Base-by-base conservation (phyloP, 2,113 vertebrate species). In the Hippocampus barbouri region DNA sequence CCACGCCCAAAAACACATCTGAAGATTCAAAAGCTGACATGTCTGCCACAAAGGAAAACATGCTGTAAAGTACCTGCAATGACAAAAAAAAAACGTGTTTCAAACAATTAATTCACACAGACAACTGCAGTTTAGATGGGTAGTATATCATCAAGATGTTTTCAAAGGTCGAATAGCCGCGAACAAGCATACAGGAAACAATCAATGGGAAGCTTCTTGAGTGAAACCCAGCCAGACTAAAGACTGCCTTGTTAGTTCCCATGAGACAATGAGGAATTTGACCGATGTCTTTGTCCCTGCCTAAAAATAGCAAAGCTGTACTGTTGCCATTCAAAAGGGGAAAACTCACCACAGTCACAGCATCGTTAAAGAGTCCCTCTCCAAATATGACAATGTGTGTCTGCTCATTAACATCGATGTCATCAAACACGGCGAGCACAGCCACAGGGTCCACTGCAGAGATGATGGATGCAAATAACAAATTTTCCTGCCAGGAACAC, bases 311-410 rank as follows among this genome's bases (percentile, higher is more conserved):
- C 21, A 63, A 40, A 12, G 34, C 20, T 21, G 4, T 10, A 18
- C 14, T 16, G 25, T 21, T 11, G 56, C 56, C 16, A 59, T 15
- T 5, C 25, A 61, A 61, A 61, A 60, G 12, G 1, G 5, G 25
- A 1, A 66, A 23, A 93, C 95, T 95, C 89, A 98, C 96, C 94
- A 98, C 95, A 64, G 95, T 98, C 78, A 98, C 92, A 0, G 96
- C 96, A 65, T 98, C 96, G 15, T 96, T 98, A 86, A 97, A 92
- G 71, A 98, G 89, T 11, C 95, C 95, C 81, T 98, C 96, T 49
- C 96, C 96, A 69, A 97, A 98, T 45, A 96, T 94, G 82, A 98
- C 89, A 65, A 97, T 97, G 72, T 98, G 95, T 54, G 95, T 93
- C 82, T 97, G 96, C 77, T 98, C 96, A 0, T 98, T 94, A 76